Evolutionary conservation across 2,797 vertebrate genomes (phyloP), one percentile per base, ranked within the genome.

Genomic region (Harpagifer antarcticus): DNA sequence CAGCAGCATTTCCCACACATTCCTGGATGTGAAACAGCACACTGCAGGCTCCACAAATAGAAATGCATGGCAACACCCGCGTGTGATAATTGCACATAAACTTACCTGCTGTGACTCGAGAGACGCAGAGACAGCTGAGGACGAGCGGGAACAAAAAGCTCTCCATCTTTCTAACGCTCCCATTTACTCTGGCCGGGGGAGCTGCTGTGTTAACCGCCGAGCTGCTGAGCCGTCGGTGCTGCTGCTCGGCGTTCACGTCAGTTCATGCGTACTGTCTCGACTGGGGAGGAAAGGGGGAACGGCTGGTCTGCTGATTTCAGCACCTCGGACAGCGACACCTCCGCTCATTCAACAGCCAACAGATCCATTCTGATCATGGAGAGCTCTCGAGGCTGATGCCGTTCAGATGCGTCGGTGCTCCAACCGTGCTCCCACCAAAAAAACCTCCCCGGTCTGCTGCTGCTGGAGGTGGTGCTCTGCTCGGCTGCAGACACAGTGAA

Each of bases 81-180:
- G 12, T 54, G 44, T 48, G 9, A 10, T 9, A 5, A 60, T 62
- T 11, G 57, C 57, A 76, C 78, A 65, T 9, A 76, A 92, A 95
- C 95, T 93, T 90, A 96, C 95, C 94, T 71, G 92, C 92, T 47
- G 85, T 68, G 81, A 92, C 93, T 76, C 77, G 79, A 68, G 91
- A 90, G 62, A 90, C 87, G 72, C 89, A 86, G 82, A 95, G 75
- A 67, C 82, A 93, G 89, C 91, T 62, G 86, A 95, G 82, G 76
- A 93, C 74, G 83, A 95, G 88, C 86, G 94, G 86, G 59, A 82
- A 76, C 82, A 66, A 5, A 54, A 91, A 87, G 78, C 84, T 90
- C 90, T 93, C 93, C 95, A 96, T 96, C 66, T 89, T 93, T 86
- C 84, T 67, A 83, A 71, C 83, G 76, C 82, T 82, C 91, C 92